Evolutionary conservation across 2,888 invertebrate genomes (phyloP), one percentile per base, ranked within the genome.

Genomic region (Ophioninae sp.): DNA sequence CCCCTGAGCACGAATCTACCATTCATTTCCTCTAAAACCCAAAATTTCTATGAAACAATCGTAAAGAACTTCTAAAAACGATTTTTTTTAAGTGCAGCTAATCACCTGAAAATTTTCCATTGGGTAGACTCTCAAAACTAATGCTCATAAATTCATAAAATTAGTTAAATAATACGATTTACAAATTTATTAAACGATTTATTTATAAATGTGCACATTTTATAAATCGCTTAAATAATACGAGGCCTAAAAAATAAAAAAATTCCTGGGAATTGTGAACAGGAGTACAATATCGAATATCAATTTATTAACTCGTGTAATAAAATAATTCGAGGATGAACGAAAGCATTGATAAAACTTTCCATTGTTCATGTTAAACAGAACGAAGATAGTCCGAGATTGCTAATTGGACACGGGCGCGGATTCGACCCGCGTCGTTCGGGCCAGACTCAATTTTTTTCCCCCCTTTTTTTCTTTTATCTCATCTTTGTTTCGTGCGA

Each of bases 401-500:
- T 87, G 76, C 86, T 87, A 86, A 87, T 87, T 87, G 87, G 84
- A 82, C 83, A 64, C 64, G 39, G 37, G 39, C 44, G 37, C 39
- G 39, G 70, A 79, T 30, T 65, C 37, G 65, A 76, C 72, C 61
- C 56, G 74, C 57, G 57, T 44, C 59, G 74, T 41, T 21, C 20
- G 64, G 64, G 41, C 79, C 72, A 30, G 61, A 41, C 30, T 59
- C 10, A 81, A 74, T 68, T 64, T 56, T 44, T 37, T 23, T 68
- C 61, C 57, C 50, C 72, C 64, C 23, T 41, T 44, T 37, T 41
- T 68, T 68, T 67, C 50, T 79, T 70, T 39, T 41, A 69, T 70
- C n/a, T 7, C 56, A 70, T 78, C 70, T 62, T 17, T 75, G 21
- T 56, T 41, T 69, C 50, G 56, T 65, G 57, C 56, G 23, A 7